Percentiles rank a stretch among this genome's conserved stretches.
Conservation (phyloP, 2,113 vertebrate species). For the Otolemur garnettii region DNA sequence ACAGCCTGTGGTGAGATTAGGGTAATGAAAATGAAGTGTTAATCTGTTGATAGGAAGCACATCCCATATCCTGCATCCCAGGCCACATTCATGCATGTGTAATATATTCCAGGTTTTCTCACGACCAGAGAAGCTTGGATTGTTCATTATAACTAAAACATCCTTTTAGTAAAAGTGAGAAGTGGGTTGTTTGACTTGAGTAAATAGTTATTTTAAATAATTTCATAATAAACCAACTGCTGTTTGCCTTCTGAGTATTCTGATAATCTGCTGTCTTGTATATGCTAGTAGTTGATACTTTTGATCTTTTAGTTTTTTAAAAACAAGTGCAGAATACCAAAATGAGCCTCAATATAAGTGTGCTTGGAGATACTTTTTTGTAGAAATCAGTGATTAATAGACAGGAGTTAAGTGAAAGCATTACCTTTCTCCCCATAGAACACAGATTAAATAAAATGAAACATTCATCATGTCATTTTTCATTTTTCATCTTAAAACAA, state of each 20-base stretch:
- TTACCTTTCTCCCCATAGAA: slow-evolving; percentile 5
- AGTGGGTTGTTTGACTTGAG: slow-evolving; percentile 68
- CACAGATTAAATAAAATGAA: slow-evolving; percentile 31
- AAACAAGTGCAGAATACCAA: slow-evolving; percentile 10
- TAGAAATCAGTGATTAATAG: slow-evolving; percentile 22
- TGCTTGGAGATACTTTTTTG: not conserved
- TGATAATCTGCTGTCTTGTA: not conserved
- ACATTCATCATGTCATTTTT: not conserved
- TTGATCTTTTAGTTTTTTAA: not conserved
- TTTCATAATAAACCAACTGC: slow-evolving; percentile 54
- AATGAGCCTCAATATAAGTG: not conserved
- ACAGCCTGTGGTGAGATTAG: slow-evolving; percentile 77
- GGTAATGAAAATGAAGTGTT: slow-evolving; percentile 84
- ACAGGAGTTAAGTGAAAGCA: slow-evolving; percentile 27
- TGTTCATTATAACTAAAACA: slow-evolving; percentile 78
- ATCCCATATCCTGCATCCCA: slow-evolving; percentile 77
- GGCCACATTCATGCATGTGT: slow-evolving; percentile 69
- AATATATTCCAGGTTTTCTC: slow-evolving; percentile 83
- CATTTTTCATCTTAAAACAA: slow-evolving; percentile 55
- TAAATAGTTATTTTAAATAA: slow-evolving; percentile 70
- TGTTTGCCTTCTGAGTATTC: slow-evolving; percentile 14
- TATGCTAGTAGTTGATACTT: not conserved
- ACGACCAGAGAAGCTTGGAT: slow-evolving; percentile 66
- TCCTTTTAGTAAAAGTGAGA: slow-evolving; percentile 68
- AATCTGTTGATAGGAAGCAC: slow-evolving; percentile 78